Base-by-base conservation (phyloP, 2,888 invertebrate species). In the Patella depressa region DNA sequence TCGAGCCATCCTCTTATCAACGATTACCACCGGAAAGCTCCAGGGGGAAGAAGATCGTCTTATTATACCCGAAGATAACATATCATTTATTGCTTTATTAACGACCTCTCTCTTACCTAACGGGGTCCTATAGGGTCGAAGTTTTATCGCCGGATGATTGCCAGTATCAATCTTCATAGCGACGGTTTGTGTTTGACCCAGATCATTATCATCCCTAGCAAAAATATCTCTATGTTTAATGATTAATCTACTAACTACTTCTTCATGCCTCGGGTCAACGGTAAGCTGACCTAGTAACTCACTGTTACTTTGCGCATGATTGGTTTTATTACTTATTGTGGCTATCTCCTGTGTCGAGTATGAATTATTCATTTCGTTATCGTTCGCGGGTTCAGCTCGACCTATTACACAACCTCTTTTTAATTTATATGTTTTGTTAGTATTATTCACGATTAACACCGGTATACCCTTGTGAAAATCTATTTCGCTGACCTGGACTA, bases 51-150 rank as follows among this genome's bases (percentile, higher is more conserved):
- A 19, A 34, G 82, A 82, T n/a, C 75, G 57, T 74, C 54, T 19
- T n/a, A 83, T 81, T n/a, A 80, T 73, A 2, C 75, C 70, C 0
- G 79, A 79, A 1, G 72, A 73, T 2, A 81, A 14, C 82, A 82
- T 81, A 14, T 80, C 79, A 19, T 79, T 75, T 19, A 83, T 73
- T 2, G 83, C 81, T 15, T 78, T 79, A 34, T 81, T 76, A 15
- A 82, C 74, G 24, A 77, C 73, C 55, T 73, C 14, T 45, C 81
- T 65, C 70, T 80, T 72, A 53, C 79, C 75, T 3, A 81, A 29
- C 1, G 82, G 82, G 9, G 79, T 76, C 19, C 80, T 59, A 53
- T 81, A 81, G 7, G 82, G 80, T 72, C 55, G 57, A 7, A 75
- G 11, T 57, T 80, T 80, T 17, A 82, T 78, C 1, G 83, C 81